Percentiles rank a stretch among this genome's conserved stretches.
phyloP scores from a whole-genome alignment of 2,888 invertebrate genomes.

The Cerceris ruficornis region DNA sequence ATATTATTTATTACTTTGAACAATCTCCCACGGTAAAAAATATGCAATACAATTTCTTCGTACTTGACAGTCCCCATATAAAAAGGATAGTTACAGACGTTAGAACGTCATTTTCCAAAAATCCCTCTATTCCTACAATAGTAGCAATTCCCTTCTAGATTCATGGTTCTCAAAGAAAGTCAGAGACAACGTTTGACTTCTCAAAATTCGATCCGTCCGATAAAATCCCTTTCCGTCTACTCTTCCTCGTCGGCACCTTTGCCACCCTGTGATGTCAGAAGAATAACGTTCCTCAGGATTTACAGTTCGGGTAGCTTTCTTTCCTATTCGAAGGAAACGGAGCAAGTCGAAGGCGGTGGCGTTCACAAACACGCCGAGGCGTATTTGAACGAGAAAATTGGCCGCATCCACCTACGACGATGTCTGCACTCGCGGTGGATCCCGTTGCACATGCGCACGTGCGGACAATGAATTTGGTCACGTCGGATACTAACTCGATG shows the following conservation, averaged over 20 bases:
- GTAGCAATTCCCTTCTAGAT: too few relatives aligned
- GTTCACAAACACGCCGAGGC: conserved; percentile 10
- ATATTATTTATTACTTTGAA: too few relatives aligned
- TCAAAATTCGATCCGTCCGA: conserved; percentile 14
- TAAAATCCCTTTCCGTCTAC: conserved; percentile 16
- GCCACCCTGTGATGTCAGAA: conserved; percentile 17
- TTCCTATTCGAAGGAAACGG: conserved; percentile 15
- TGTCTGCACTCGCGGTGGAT: neutral
- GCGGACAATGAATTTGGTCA: conserved; percentile 63
- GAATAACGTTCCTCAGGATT: conserved; percentile 39
- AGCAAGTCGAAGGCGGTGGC: conserved; percentile 15
- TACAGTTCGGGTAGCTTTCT: conserved; percentile 15
- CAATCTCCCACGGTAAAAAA: too few relatives aligned
- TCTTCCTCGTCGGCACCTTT: conserved; percentile 3
- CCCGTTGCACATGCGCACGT: conserved; percentile 17
- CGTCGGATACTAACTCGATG: conserved; percentile 64
- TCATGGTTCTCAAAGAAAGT: neutral
- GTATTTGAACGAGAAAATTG: conserved; percentile 39
- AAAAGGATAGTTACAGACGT: too few relatives aligned
- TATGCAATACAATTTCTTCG: too few relatives aligned
- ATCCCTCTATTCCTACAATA: too few relatives aligned
- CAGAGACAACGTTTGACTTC: neutral
- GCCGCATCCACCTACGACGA: conserved; percentile 7
- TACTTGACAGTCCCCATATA: too few relatives aligned
- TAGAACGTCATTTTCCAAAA: too few relatives aligned